Base-by-base conservation (phyloP, 2,888 invertebrate species). In the Tyria jacobaeae region DNA sequence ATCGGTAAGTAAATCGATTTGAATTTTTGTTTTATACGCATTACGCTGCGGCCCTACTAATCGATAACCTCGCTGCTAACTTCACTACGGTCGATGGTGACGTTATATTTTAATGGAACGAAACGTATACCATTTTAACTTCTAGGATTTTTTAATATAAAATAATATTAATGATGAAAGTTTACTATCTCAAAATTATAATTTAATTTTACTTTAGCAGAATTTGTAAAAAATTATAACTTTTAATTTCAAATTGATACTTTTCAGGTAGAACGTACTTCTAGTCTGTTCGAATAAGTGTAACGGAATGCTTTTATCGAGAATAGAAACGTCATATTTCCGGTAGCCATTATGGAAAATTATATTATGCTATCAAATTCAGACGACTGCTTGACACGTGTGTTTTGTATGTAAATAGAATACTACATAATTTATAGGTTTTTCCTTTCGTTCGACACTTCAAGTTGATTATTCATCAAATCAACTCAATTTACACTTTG, bases 1-100 rank as follows among this genome's bases (percentile, higher is more conserved):
- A 95, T 93, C 94, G 95, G 95, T 95, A 87, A 95, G 95, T 95
- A 69, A 60, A 82, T 81, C 76, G 70, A 68, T 75, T 74, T 70
- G 44, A 39, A 14, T 61, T 61, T 55, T 69, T 69, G 74, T 67
- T 78, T 73, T 76, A 75, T 79, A 82, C 78, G 85, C 84, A 84
- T 79, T 82, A 82, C 79, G 81, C 79, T 71, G 75, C 75, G 66
- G 70, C 72, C 47, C 34, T 41, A 12, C 73, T 63, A 85, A 81
- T 83, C 82, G 82, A 80, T 79, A 74, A 68, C 79, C 62, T 68
- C 75, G 76, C 70, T 53, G 68, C 82, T 77, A 69, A 71, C 81
- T 85, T 86, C 83, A 77, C 66, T 58, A 34, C 56, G 52, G 61
- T 72, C 14, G 17, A 24, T 56, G 51, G 59, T 68, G 75, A 69